These are phyloP conservation scores for Rallus crepitans DNA, from an alignment of 2,797 vertebrate genomes.

Conservation along the genomic window DNA sequence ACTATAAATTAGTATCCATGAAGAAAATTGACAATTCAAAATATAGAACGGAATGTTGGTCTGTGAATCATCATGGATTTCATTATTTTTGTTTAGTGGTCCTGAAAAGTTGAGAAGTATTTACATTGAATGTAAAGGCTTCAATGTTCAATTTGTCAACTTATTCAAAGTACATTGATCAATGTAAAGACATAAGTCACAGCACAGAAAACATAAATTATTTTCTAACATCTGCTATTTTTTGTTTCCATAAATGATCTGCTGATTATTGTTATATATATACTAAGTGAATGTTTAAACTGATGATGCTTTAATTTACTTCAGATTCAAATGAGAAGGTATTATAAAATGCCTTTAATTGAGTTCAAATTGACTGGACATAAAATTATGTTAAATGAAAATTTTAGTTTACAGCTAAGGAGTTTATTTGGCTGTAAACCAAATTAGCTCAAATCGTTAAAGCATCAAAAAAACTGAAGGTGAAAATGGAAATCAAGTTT, in stretches of 20 bases:
- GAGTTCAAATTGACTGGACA: slow-evolving; percentile 32
- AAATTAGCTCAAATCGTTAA: slow-evolving; percentile 22
- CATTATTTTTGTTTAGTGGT: background rate
- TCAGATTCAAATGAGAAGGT: background rate
- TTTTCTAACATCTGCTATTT: background rate
- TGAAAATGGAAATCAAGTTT: slow-evolving; percentile 24
- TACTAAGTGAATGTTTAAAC: background rate
- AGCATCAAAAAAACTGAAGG: slow-evolving; percentile 20
- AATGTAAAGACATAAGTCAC: background rate
- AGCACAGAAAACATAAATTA: background rate
- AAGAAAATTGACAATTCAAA: background rate
- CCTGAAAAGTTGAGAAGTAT: background rate
- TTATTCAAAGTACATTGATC: background rate
- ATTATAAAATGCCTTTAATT: slow-evolving; percentile 1
- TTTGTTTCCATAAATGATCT: background rate
- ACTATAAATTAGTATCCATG: background rate
- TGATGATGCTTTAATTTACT: slow-evolving; percentile 20
- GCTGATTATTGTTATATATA: background rate
- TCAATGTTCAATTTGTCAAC: background rate
- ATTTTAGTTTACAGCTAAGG: slow-evolving; percentile 20
- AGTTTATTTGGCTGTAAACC: slow-evolving; percentile 43
- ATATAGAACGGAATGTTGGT: background rate
- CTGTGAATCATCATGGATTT: background rate
- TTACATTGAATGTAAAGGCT: background rate
- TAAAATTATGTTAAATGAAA: slow-evolving; percentile 14